Percentiles rank a stretch among this genome's conserved stretches.
Conservation (phyloP, 2,888 invertebrate species). For the Stegophylla sp. region DNA sequence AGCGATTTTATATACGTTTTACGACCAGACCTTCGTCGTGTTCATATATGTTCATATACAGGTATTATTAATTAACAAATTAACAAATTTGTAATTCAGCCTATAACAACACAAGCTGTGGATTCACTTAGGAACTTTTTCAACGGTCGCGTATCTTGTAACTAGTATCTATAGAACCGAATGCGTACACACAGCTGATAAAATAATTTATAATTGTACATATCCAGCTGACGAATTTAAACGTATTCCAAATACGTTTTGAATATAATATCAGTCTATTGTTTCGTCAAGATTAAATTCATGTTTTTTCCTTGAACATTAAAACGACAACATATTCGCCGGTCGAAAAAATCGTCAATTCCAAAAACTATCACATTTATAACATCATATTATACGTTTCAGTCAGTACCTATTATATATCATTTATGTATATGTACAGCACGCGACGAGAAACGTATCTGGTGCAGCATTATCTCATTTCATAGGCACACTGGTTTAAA, state of each 20-base stretch:
- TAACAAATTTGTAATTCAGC: not conserved
- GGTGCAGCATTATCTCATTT: too few species aligned
- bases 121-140: conserved; percentile 37
- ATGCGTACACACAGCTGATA: not conserved
- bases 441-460: too few species aligned
- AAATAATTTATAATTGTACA: conserved; percentile 19
- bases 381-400: too few species aligned
- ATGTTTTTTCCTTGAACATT: not conserved
- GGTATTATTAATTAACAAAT: not conserved
- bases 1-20: conserved; percentile 4
- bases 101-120: not conserved
- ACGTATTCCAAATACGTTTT: conserved; percentile 36
- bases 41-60: not conserved
- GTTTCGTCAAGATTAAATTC: conserved; percentile 16
- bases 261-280: conserved; percentile 4
- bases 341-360: not conserved
- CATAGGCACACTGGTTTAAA: too few species aligned
- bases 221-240: conserved; percentile 14
- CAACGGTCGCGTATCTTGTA: conserved; percentile 29
- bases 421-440: too few species aligned
- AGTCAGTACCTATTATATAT: too few species aligned
- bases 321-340: not conserved
- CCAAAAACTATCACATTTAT: not conserved
- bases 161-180: not conserved
- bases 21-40: not conserved